Evolutionary conservation across 2,797 vertebrate species (phyloP).

Genomic region (Choloepus didactylus): DNA sequence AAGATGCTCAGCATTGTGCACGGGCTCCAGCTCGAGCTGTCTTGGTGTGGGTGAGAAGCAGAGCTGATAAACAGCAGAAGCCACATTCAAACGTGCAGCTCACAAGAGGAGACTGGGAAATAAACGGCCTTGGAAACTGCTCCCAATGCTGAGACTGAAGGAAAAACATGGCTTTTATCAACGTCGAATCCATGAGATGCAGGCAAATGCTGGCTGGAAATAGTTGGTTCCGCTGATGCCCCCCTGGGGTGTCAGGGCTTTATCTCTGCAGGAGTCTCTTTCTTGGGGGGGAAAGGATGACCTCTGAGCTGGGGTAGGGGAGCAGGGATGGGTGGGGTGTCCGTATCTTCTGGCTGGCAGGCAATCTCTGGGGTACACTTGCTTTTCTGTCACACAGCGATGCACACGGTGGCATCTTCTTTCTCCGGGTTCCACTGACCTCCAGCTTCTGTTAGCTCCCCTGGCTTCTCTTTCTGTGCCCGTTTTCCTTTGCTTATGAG

Average conservation of each 20-base stretch:
- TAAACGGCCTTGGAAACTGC: fast-evolving
- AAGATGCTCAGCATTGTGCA: fast-evolving
- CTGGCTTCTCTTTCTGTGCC: no score
- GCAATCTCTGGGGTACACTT: no score
- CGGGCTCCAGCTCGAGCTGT: fast-evolving
- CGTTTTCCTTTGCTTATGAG: no score
- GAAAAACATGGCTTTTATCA: neutral
- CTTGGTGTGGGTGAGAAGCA: fast-evolving
- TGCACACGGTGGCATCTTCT: no score
- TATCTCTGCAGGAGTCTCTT: neutral
- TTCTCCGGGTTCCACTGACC: no score
- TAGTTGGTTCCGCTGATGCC: no score
- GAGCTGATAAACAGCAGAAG: fast-evolving
- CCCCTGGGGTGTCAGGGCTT: neutral
- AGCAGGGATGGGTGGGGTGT: no score
- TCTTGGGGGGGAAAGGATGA: neutral
- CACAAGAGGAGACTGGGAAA: neutral
- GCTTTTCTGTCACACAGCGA: no score
- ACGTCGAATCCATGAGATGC: fast-evolving
- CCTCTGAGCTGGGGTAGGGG: neutral
- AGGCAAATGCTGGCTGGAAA: neutral
- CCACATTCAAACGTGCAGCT: fast-evolving
- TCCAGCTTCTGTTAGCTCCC: no score
- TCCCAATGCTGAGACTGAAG: neutral
- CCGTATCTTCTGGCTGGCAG: no score